Evolutionary conservation across 2,888 invertebrate genomes (phyloP).

Genomic region (Punctoribates punctum): DNA sequence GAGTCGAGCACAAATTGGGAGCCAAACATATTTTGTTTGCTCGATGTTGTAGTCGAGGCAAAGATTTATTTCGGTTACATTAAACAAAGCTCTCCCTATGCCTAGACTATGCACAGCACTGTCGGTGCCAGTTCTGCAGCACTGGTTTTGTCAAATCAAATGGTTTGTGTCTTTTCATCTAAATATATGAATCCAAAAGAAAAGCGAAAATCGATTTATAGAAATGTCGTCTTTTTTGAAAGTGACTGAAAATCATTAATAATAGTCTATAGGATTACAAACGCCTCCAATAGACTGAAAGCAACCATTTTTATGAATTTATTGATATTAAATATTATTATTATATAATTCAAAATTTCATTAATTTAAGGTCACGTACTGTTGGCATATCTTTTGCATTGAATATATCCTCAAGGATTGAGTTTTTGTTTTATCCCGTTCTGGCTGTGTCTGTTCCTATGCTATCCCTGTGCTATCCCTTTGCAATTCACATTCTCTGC

Average conservation of each 20-base stretch:
- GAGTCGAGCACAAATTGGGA: neutral
- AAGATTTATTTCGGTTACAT: slow-evolving; percentile 1
- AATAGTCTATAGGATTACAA: too few relatives aligned
- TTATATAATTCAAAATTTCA: slow-evolving; percentile 3
- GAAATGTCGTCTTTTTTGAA: too few relatives aligned
- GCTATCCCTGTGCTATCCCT: neutral
- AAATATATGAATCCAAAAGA: neutral
- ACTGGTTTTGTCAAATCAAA: neutral
- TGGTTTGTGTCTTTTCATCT: slow-evolving; percentile 6
- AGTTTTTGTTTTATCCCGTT: neutral
- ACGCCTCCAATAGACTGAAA: too few relatives aligned
- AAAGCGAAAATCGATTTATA: too few relatives aligned
- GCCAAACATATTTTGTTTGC: neutral
- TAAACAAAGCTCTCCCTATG: neutral
- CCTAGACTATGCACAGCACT: too few relatives aligned
- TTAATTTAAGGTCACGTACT: slow-evolving; percentile 31
- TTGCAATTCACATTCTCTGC: neutral
- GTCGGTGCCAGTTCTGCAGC: neutral
- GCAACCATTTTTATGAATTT: slow-evolving; percentile 15
- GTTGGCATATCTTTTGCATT: neutral
- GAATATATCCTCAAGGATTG: neutral
- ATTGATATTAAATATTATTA: slow-evolving; percentile 6
- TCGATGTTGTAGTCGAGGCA: neutral
- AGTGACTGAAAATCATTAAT: too few relatives aligned
- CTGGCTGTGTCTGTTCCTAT: neutral